Evolutionary conservation across 2,888 invertebrate species (phyloP).

Genomic region (Pardosa pseudoannulata): DNA sequence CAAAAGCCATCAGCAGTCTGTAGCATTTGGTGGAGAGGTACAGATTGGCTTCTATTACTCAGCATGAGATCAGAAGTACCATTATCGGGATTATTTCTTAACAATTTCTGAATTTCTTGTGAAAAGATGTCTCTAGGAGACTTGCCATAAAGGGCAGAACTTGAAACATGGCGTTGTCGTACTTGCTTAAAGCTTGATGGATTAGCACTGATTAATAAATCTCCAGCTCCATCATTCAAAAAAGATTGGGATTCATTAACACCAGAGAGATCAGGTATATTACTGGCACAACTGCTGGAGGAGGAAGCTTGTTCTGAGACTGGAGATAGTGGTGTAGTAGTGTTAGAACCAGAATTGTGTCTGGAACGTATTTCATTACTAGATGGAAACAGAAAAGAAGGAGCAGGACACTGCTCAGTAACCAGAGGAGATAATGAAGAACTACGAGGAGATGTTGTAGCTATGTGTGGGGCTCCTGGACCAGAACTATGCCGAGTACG

Average conservation of each 20-base stretch:
- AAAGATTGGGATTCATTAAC: slow-evolving; percentile 51
- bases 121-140: slow-evolving; percentile 46
- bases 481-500: slow-evolving; percentile 75
- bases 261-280: slow-evolving; percentile 62
- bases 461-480: slow-evolving; percentile 68
- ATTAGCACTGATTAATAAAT: slow-evolving; percentile 49
- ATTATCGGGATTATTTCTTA: slow-evolving; percentile 42
- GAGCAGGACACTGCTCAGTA: slow-evolving; percentile 40
- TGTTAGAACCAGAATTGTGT: slow-evolving; percentile 74
- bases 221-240: slow-evolving; percentile 43
- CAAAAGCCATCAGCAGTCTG: slow-evolving; percentile 72
- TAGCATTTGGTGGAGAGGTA: slow-evolving; percentile 83
- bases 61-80: slow-evolving; percentile 17
- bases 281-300: slow-evolving; percentile 73
- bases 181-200: slow-evolving; percentile 52
- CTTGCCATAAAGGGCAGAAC: slow-evolving; percentile 63
- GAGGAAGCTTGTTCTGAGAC: slow-evolving; percentile 75
- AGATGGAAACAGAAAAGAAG: slow-evolving; percentile 67
- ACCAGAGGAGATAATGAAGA: slow-evolving; percentile 74
- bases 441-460: slow-evolving; percentile 62
- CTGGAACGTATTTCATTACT: slow-evolving; percentile 71
- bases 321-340: slow-evolving; percentile 75
- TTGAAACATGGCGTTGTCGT: slow-evolving; percentile 65
- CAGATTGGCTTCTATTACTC: slow-evolving; percentile 85
- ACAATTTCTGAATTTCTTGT: slow-evolving; percentile 60